Conservation (phyloP, 2,113 vertebrate genomes). For the Eulacestoma nigropectus region DNA sequence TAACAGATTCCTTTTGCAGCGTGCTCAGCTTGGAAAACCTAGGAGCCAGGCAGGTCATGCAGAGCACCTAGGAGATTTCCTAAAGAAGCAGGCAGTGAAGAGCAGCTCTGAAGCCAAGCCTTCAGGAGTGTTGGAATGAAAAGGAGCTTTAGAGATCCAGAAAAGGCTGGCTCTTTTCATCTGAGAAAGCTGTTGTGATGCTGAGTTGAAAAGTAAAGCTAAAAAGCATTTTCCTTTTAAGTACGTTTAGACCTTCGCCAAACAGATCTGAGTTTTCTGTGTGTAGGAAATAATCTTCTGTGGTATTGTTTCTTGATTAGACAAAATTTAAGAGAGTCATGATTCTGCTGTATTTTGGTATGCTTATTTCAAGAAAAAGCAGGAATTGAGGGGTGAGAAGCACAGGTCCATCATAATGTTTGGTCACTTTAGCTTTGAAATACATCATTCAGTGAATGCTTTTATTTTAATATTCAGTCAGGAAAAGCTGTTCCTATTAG, state of each 20-base stretch:
- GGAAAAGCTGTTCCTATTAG: not conserved
- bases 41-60: not conserved
- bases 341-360: not conserved
- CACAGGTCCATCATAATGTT: not conserved
- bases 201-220: not conserved
- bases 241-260: not conserved
- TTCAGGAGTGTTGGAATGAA: not conserved
- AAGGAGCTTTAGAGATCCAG: not conserved
- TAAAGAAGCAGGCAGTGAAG: not conserved
- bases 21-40: not conserved
- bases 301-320: not conserved
- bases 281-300: not conserved
- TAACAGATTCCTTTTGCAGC: not conserved
- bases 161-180: not conserved
- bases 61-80: not conserved
- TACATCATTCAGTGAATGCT: not conserved
- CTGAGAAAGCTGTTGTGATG: not conserved
- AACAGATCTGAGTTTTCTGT: not conserved
- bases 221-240: not conserved
- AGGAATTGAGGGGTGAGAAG: not conserved
- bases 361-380: not conserved
- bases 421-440: not conserved
- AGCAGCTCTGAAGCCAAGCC: not conserved
- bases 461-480: not conserved
- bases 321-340: not conserved